These are phyloP conservation scores for Xenotilapia longispinis DNA, from an alignment of 2,113 vertebrate genomes.

Conservation along the genomic window DNA sequence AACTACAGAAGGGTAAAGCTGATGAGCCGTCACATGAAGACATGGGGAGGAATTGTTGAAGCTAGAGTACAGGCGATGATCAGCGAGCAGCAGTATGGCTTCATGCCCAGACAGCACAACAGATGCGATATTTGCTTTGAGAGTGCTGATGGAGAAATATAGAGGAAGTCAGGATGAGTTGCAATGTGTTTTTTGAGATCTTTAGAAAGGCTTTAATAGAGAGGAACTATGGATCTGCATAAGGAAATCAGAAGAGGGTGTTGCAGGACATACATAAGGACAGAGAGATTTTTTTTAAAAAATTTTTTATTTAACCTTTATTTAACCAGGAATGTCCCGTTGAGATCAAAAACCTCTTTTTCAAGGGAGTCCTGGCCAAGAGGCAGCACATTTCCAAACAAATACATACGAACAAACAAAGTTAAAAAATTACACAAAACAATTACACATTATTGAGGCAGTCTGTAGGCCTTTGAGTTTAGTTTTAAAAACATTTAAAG, in stretches of 20 bases:
- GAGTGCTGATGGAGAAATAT: neutral
- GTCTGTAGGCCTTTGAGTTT: no score
- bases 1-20: neutral
- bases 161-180: neutral
- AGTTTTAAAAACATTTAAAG: no score
- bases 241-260: neutral
- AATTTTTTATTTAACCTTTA: no score
- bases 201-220: neutral
- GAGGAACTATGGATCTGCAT: neutral
- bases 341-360: no score
- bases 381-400: no score
- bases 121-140: neutral
- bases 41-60: neutral
- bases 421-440: no score
- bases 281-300: neutral
- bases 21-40: neutral
- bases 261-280: neutral
- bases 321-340: no score
- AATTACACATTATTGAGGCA: no score
- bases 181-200: neutral
- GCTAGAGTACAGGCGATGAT: neutral
- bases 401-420: no score
- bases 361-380: no score
- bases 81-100: neutral
- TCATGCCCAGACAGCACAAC: neutral